Evolutionary conservation across 1,140 invertebrate genomes (phyloP), one percentile per base, ranked within the genome.

Genomic region (Bombus confusus): DNA sequence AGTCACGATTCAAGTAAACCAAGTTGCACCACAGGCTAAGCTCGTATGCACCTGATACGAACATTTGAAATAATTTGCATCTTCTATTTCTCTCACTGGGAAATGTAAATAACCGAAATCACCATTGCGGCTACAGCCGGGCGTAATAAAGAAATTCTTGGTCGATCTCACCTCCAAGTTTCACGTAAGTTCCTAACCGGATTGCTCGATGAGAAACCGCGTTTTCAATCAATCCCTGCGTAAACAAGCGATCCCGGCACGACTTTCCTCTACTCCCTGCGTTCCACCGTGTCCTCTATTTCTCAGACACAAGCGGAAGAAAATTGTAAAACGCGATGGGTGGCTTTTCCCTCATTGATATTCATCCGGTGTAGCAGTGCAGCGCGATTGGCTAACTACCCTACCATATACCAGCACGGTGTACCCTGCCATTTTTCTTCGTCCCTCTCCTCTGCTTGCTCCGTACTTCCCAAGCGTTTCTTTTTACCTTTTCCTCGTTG

Each of bases 361-460:
- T 95, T 95, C 94, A 93, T 94, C 91, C 90, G 86, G 85, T 92
- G 94, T 93, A 89, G 90, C 92, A 86, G 85, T 86, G 86, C 86
- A 92, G 84, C 93, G 87, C 93, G 93, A 95, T 95, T 94, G 94
- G 93, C 94, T 94, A 95, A 95, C 93, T 95, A 95, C 92, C 91
- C 90, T 91, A 74, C 85, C 89, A 86, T 92, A 91, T 90, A 92
- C 89, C 89, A 75, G 31, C 79, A 88, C 90, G 77, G 86, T 88
- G 87, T 71, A 69, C 90, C 85, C 90, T 89, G 41, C 88, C 87
- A 82, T 90, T 88, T 78, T 43, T 78, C 75, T 91, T 90, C 81
- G 73, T 85, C 77, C 66, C 72, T 57, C 77, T 59, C 57, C 31
- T 68, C 73, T 25, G 39, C 79, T 83, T 37, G 69, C 18, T 69